Evolutionary conservation across 2,888 invertebrate species (phyloP).

Genomic region (Hymenopus coronatus): DNA sequence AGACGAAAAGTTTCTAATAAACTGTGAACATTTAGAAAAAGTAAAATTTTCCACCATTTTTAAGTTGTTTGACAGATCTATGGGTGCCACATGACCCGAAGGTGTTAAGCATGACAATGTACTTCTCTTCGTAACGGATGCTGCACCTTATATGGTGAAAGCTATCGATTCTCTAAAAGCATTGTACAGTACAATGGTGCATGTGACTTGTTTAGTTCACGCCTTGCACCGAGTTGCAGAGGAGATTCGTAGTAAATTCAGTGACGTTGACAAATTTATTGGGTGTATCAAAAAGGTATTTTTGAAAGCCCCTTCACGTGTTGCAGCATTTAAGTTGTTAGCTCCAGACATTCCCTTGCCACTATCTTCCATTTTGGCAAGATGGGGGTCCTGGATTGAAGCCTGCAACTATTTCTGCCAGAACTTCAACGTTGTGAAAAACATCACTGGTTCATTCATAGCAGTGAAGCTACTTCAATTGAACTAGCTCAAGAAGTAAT

Average conservation of each 20-base stretch:
- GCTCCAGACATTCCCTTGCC: background rate
- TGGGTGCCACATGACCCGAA: background rate
- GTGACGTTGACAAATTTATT: no score
- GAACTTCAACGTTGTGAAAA: background rate
- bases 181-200: background rate
- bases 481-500: background rate
- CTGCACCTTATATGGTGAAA: no score
- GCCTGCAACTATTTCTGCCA: no score
- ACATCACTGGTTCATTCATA: background rate
- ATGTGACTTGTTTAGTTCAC: background rate
- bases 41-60: background rate
- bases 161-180: background rate
- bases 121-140: no score
- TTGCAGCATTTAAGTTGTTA: background rate
- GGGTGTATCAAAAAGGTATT: no score
- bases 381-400: no score
- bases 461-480: constrained; percentile 4
- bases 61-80: background rate
- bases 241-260: no score
- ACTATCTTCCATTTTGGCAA: background rate
- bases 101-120: background rate
- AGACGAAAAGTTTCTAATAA: no score
- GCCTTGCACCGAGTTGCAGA: no score
- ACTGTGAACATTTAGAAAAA: background rate
- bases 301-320: no score